These are phyloP conservation scores for Aptenodytes forsteri DNA, from an alignment of 2,113 vertebrate genomes.

Conservation along the genomic window DNA sequence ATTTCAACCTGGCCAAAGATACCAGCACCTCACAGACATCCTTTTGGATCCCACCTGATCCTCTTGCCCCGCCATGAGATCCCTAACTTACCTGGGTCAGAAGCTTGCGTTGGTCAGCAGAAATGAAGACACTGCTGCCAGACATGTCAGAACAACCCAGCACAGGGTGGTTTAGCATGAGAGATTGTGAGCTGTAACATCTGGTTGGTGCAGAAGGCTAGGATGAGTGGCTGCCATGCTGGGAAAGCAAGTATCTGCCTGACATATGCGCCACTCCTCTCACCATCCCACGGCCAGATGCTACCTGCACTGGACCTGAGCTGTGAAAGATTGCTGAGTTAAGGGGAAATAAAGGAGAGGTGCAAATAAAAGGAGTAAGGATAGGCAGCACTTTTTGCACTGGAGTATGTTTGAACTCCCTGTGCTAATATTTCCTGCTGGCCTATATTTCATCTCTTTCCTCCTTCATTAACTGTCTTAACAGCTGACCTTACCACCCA, in stretches of 20 bases:
- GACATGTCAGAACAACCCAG: not conserved
- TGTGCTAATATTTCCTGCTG: not conserved
- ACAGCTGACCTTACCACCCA: not conserved
- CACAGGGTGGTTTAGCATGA: not conserved
- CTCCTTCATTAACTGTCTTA: not conserved
- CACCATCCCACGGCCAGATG: not conserved
- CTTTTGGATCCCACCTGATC: not conserved
- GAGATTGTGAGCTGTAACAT: rapidly evolving
- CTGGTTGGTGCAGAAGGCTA: not conserved
- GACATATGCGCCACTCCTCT: not conserved
- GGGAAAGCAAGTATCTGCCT: not conserved
- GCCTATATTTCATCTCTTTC: not conserved
- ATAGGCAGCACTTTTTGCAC: not conserved
- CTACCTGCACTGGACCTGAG: not conserved
- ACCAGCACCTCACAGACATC: not conserved
- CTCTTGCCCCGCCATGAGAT: not conserved
- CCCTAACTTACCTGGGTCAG: not conserved
- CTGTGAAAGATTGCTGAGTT: not conserved
- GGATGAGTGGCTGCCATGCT: not conserved
- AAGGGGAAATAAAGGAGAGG: not conserved
- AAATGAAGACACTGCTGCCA: not conserved
- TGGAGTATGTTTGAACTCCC: not conserved
- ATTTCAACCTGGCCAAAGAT: not conserved
- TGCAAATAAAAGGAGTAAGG: not conserved
- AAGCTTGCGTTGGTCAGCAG: not conserved